Percentiles rank a stretch among this genome's conserved stretches.
Conservation (phyloP, 2,888 invertebrate species). For the Orthonychiurus folsomi region DNA sequence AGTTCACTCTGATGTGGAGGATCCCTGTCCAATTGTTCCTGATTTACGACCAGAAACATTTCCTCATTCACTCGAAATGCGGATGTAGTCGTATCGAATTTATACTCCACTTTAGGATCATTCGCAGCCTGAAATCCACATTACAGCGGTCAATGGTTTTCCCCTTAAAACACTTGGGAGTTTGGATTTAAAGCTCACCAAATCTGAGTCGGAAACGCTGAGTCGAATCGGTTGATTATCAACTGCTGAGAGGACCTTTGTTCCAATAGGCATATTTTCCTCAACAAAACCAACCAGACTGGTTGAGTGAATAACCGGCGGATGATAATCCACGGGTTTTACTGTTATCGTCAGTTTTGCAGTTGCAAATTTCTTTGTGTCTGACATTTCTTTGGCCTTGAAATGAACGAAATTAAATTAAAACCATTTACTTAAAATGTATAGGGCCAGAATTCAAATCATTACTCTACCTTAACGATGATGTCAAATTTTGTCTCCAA, state of each 20-base stretch:
- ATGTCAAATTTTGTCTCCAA: slow-evolving; percentile 65
- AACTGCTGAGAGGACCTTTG: slow-evolving; percentile 58
- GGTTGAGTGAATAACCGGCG: slow-evolving; percentile 65
- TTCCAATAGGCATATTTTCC: slow-evolving; percentile 78
- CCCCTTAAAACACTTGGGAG: slow-evolving; percentile 5
- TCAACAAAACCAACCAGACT: slow-evolving; percentile 68
- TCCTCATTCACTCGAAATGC: slow-evolving; percentile 69
- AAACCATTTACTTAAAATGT: too few species aligned
- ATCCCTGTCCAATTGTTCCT: slow-evolving; percentile 75
- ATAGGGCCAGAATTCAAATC: too few species aligned
- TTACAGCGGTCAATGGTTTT: slow-evolving; percentile 20
- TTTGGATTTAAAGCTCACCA: slow-evolving; percentile 59
- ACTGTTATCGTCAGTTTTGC: slow-evolving; percentile 73
- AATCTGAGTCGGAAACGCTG: slow-evolving; percentile 71
- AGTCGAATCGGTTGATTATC: slow-evolving; percentile 60
- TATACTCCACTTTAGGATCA: slow-evolving; percentile 68
- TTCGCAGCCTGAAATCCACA: slow-evolving; percentile 72
- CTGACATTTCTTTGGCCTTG: slow-evolving; percentile 73
- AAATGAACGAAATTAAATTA: slow-evolving; percentile 18
- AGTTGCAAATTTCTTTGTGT: slow-evolving; percentile 67
- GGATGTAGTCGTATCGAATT: slow-evolving; percentile 73
- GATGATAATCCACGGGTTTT: slow-evolving; percentile 76
- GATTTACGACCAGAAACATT: slow-evolving; percentile 66
- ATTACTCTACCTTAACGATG: slow-evolving; percentile 68
- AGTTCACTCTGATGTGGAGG: slow-evolving; percentile 74